Evolutionary conservation across 2,797 vertebrate genomes (phyloP).

Genomic region (Myotis pilosus): DNA sequence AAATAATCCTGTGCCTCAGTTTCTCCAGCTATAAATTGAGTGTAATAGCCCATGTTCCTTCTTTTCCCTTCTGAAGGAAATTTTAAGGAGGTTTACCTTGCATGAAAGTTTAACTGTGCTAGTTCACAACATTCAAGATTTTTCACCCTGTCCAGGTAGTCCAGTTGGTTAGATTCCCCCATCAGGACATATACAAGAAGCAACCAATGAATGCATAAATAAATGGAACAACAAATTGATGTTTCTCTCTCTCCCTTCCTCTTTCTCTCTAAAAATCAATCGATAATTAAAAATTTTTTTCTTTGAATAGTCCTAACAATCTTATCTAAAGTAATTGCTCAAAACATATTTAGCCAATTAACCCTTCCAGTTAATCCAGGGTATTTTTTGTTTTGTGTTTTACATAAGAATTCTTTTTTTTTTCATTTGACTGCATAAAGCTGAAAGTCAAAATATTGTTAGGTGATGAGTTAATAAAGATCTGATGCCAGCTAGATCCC

Average conservation of each 20-base stretch:
- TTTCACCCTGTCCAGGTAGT: neutral
- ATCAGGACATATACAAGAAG: neutral
- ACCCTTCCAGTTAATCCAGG: neutral
- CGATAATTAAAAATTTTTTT: neutral
- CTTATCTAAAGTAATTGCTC: neutral
- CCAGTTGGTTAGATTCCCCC: neutral
- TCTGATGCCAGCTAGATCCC: neutral
- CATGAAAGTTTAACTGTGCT: neutral
- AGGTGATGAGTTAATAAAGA: neutral
- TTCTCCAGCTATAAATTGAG: neutral
- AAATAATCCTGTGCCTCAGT: neutral
- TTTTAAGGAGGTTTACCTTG: neutral
- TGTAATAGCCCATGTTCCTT: neutral
- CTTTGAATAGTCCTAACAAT: neutral
- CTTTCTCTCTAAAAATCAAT: neutral
- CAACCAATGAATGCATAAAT: neutral
- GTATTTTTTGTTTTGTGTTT: neutral
- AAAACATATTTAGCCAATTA: neutral
- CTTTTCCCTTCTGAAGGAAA: neutral
- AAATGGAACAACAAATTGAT: neutral
- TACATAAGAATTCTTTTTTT: neutral
- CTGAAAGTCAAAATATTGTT: neutral
- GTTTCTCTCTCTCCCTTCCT: neutral
- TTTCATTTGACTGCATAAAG: conserved; percentile 12
- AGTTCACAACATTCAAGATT: conserved; percentile 17